Base-by-base conservation (phyloP, 2,113 vertebrate species). In the Apus apus region DNA sequence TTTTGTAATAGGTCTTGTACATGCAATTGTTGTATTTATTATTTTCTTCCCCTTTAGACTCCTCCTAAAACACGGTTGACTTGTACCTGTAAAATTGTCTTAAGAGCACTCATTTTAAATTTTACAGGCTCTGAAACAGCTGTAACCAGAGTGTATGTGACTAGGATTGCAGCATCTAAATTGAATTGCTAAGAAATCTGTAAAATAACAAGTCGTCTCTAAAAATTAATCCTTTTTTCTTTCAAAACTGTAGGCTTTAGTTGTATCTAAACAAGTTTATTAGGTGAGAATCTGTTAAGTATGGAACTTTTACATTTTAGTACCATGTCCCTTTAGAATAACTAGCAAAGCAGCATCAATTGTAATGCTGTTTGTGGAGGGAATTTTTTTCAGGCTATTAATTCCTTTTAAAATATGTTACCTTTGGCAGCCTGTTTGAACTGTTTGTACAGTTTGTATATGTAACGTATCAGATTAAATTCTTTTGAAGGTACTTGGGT, bases 251-350 rank as follows among this genome's bases (percentile, higher is more conserved):
- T 93, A 68, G 73, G 57, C 89, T 90, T 94, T 92, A 74, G 75
- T 87, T 94, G 89, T 97, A 95, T 96, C 96, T 91, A 97, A 96
- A 89, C 91, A 96, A 78, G 68, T 97, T 97, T 97, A 96, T 95
- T 95, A 85, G 95, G 96, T 97, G 96, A 96, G 96, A 97, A 96
- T 97, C 95, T 97, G 95, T 97, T 96, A 95, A 96, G 81, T 94
- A 92, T 97, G 77, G 91, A 95, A 95, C 84, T 96, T 92, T 85
- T 50, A 92, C 91, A 29, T 95, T 97, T 97, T 97, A 96, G 87
- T 97, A 91, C 89, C 77, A 13, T 87, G 95, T 96, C 95, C 93
- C 94, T 94, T 94, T 87, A 96, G 94, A 95, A 92, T 96, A 94
- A 85, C 89, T 94, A 92, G 93, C 86, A 94, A 95, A 94, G 94